phyloP scores from a whole-genome alignment of 2,797 vertebrate species.

The Holocentrus rufus region DNA sequence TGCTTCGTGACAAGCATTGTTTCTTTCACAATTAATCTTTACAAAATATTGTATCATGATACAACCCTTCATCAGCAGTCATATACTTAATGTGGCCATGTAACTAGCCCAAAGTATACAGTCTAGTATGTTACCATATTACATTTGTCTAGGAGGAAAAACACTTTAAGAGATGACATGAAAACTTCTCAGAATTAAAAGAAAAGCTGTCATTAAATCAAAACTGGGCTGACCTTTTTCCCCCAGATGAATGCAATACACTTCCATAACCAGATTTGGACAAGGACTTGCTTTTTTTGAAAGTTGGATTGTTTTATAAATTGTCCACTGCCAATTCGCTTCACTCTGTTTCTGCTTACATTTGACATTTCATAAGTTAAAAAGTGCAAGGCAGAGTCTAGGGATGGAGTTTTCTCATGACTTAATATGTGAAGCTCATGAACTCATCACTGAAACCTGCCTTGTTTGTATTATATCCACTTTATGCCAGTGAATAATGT shows the following conservation, averaged over 20 bases:
- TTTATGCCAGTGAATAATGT: not conserved
- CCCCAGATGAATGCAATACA: too few species aligned
- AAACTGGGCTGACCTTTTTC: too few species aligned
- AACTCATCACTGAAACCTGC: not conserved
- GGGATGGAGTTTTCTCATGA: not conserved
- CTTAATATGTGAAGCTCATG: not conserved
- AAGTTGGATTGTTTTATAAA: conserved; percentile 11
- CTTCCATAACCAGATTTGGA: conserved; percentile 3
- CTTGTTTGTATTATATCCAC: not conserved
- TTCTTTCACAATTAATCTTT: not conserved
- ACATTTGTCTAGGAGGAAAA: too few species aligned
- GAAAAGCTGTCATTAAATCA: too few species aligned
- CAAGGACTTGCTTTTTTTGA: not conserved
- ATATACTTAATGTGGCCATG: not conserved
- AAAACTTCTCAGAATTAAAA: too few species aligned
- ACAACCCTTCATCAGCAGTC: not conserved
- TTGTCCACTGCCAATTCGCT: not conserved
- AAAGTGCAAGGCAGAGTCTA: not conserved
- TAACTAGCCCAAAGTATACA: conserved; percentile 1
- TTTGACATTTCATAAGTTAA: not conserved
- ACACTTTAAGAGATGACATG: too few species aligned
- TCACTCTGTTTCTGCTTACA: not conserved
- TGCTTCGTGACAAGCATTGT: not conserved
- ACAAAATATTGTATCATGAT: not conserved
- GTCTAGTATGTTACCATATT: not conserved